Conservation (phyloP, 53 echinoderm and acorn worm species). For the Holothuria scabra region DNA sequence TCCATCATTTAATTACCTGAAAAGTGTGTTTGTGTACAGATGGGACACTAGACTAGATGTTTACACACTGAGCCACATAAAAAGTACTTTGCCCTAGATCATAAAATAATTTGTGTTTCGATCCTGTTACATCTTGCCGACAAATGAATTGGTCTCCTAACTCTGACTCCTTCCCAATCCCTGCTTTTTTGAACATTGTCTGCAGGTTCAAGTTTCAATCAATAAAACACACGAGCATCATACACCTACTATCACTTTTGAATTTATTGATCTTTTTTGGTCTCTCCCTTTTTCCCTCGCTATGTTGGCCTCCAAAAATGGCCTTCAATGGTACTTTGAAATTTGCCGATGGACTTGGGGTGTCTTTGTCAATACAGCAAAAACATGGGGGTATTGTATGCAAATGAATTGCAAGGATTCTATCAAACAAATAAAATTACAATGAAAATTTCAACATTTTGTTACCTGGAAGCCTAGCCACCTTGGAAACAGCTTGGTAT, state of each 20-base stretch:
- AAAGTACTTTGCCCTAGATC: conserved; percentile 29
- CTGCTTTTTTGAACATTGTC: conserved; percentile 20
- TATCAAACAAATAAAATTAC: too few species aligned
- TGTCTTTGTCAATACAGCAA: background rate
- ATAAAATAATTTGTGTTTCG: background rate
- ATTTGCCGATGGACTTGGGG: conserved; percentile 4
- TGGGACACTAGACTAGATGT: background rate
- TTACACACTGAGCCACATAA: background rate
- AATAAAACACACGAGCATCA: conserved; percentile 1
- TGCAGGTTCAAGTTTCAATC: background rate
- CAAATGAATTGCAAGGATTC: background rate
- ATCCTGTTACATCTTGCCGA: conserved; percentile 7
- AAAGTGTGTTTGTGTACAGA: too few species aligned
- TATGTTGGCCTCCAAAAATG: background rate
- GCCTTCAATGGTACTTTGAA: conserved; percentile 28
- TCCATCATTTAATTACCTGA: too few species aligned
- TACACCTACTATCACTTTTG: background rate
- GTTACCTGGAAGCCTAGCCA: too few species aligned
- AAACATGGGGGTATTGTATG: conserved; percentile 9
- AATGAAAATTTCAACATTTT: too few species aligned
- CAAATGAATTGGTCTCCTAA: conserved; percentile 1
- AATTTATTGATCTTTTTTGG: background rate
- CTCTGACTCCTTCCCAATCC: background rate
- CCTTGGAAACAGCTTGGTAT: too few species aligned
- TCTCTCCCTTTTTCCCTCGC: background rate